A percentile compares a stretch with the other conserved stretches of the same genome.
phyloP scores from a whole-genome alignment of 2,113 vertebrate species.

The Jaculus jaculus region DNA sequence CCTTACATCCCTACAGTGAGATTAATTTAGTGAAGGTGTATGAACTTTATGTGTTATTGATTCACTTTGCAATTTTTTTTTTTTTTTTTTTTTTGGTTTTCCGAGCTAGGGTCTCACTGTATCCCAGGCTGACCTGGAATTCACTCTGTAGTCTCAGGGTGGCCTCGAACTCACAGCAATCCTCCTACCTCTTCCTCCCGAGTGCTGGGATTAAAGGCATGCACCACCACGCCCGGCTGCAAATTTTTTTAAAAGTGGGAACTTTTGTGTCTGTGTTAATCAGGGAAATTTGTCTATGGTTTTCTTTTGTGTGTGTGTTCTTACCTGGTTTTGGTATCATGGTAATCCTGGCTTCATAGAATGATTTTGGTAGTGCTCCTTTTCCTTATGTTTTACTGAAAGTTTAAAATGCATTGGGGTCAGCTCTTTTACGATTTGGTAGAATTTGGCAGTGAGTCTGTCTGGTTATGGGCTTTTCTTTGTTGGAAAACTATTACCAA shows the following conservation, averaged over 20 bases:
- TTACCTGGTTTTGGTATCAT: neutral
- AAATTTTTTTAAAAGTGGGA: no score
- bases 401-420: neutral
- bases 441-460: neutral
- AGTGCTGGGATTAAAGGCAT: no score
- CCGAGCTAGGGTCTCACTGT: no score
- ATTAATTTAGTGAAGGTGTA: neutral
- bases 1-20: neutral
- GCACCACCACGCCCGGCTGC: no score
- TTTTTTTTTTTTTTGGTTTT: no score
- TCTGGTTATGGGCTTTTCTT: neutral
- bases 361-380: neutral
- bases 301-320: neutral
- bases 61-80: no score
- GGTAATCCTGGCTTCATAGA: neutral
- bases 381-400: neutral
- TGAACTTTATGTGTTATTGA: neutral
- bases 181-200: no score
- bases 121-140: no score
- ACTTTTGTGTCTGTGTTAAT: neutral
- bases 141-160: no score
- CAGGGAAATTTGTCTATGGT: neutral
- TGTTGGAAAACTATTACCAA: neutral
- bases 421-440: neutral
- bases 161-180: no score